Conservation (phyloP, 2,888 invertebrate species). For the Agonopterix alstromeriana region DNA sequence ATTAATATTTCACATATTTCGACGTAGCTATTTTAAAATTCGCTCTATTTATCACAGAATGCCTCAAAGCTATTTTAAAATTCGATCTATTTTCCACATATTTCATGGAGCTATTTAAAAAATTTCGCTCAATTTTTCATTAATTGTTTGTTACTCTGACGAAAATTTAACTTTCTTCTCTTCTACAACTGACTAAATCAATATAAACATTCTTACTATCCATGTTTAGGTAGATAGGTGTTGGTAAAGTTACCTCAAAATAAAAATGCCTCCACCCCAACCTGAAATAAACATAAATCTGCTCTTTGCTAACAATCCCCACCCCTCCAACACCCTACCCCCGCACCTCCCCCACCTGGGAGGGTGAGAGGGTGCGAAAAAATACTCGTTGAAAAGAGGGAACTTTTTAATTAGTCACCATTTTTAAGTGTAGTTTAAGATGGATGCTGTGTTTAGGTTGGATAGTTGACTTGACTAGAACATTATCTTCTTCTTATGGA, state of each 20-base stretch:
- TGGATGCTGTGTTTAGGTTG: slow-evolving; percentile 29
- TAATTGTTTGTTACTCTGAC: too few relatives aligned
- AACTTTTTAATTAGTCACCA: slow-evolving; percentile 60
- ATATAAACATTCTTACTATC: not conserved
- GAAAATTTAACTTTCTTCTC: too few relatives aligned
- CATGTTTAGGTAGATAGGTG: too few relatives aligned
- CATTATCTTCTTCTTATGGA: too few relatives aligned
- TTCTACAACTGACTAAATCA: too few relatives aligned
- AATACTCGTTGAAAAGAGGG: slow-evolving; percentile 25
- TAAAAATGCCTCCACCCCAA: not conserved
- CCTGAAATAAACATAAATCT: not conserved
- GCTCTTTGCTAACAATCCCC: not conserved
- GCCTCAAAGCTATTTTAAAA: too few relatives aligned
- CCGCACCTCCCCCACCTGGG: not conserved
- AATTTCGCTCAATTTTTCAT: too few relatives aligned
- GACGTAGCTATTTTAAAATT: too few relatives aligned
- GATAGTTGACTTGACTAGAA: not conserved
- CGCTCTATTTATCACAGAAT: too few relatives aligned
- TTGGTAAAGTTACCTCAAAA: not conserved
- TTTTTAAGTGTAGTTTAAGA: slow-evolving; percentile 45
- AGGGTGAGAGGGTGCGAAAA: slow-evolving; percentile 18
- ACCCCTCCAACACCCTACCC: not conserved
- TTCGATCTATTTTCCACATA: too few relatives aligned
- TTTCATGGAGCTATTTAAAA: too few relatives aligned
- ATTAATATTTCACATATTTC: too few relatives aligned